phyloP scores from a whole-genome alignment of 2,797 vertebrate genomes.

The Pangasius krempfi region DNA sequence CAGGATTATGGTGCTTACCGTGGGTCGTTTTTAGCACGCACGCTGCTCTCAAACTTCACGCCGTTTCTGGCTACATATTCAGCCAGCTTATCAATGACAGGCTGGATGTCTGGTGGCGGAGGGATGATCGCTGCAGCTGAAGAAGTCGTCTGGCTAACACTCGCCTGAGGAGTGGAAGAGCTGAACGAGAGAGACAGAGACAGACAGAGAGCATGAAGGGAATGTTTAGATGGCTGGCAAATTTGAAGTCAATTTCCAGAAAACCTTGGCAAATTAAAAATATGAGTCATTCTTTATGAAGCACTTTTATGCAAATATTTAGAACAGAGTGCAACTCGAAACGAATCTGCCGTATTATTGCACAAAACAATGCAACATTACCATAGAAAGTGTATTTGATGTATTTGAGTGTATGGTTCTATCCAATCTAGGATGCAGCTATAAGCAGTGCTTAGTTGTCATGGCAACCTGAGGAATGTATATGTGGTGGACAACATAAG shows the following conservation, averaged over 20 bases:
- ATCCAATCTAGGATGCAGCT: neutral
- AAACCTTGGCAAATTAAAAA: neutral
- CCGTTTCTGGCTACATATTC: conserved; percentile 97
- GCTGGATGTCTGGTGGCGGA: conserved; percentile 94
- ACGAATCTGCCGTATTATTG: neutral
- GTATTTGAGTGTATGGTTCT: neutral
- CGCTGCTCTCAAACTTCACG: conserved; percentile 93
- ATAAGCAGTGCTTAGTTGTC: neutral
- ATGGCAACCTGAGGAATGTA: neutral
- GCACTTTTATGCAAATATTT: neutral
- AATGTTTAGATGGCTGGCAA: neutral
- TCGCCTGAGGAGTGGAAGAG: conserved; percentile 57
- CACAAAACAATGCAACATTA: neutral
- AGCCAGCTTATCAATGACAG: conserved; percentile 97
- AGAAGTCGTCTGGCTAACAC: conserved; percentile 51
- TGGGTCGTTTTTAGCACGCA: conserved; percentile 94
- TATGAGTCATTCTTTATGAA: neutral
- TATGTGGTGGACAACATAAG: neutral
- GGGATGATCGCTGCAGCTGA: conserved; percentile 89
- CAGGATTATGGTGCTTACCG: conserved; percentile 75
- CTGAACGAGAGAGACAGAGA: conserved; percentile 44
- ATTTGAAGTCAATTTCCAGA: neutral
- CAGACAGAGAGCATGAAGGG: neutral
- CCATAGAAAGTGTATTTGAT: neutral
- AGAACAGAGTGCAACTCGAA: neutral